These are phyloP conservation scores for Dicaeum eximium DNA, from an alignment of 2,113 vertebrate species.

Conservation along the genomic window DNA sequence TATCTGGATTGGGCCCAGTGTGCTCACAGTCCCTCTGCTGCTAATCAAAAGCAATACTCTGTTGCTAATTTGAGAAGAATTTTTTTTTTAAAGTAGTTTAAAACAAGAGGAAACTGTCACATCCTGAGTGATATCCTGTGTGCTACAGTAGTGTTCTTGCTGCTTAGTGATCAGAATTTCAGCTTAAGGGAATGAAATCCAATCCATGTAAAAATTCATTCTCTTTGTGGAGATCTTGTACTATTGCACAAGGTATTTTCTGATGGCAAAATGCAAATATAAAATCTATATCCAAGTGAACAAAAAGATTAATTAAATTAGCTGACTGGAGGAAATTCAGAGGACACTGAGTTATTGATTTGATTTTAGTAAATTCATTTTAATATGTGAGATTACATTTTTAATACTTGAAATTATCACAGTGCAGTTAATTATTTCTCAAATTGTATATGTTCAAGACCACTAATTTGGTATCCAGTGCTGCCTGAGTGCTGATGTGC, in stretches of 20 bases:
- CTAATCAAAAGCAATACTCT: conserved; percentile 2
- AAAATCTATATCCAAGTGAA: conserved; percentile 69
- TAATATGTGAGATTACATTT: conserved; percentile 69
- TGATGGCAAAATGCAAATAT: conserved; percentile 72
- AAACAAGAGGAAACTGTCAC: conserved; percentile 70
- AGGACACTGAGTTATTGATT: conserved; percentile 69
- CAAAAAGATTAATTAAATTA: conserved; percentile 74
- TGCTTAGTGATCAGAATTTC: conserved; percentile 70
- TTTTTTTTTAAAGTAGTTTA: conserved; percentile 24
- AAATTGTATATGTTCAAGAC: neutral
- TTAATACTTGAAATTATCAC: conserved; percentile 46
- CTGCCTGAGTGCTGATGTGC: neutral
- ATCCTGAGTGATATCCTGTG: conserved; percentile 80
- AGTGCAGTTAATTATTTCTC: conserved; percentile 3
- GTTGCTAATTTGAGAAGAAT: conserved; percentile 37
- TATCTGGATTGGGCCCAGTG: neutral
- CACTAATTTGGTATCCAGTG: neutral
- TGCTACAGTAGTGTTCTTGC: conserved; percentile 60
- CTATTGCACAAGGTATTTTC: conserved; percentile 65
- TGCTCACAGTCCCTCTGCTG: neutral
- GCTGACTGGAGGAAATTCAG: conserved; percentile 70
- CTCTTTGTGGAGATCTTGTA: conserved; percentile 68
- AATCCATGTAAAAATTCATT: conserved; percentile 73
- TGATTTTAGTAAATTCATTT: conserved; percentile 71
- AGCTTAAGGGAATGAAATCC: conserved; percentile 72